Percentiles rank a stretch among this genome's conserved stretches.
phyloP scores from a whole-genome alignment of 2,113 vertebrate genomes.

The Eudyptes chrysolophus region DNA sequence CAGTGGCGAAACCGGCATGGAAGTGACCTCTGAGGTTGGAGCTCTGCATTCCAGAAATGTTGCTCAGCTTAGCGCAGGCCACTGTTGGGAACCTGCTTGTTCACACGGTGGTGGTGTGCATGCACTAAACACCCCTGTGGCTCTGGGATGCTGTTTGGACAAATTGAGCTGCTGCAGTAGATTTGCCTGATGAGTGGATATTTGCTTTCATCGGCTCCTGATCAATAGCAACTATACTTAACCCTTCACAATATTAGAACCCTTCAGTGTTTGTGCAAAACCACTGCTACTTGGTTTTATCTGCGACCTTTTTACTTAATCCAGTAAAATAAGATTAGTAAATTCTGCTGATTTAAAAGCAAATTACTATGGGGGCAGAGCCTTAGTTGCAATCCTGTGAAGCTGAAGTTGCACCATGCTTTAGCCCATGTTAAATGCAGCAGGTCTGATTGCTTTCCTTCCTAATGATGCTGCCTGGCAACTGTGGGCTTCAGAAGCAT shows the following conservation, averaged over 20 bases:
- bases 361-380: background rate
- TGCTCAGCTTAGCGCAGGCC: background rate
- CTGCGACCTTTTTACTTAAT: background rate
- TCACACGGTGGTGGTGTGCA: rapidly evolving
- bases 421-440: background rate
- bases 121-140: rapidly evolving
- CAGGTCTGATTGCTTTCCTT: background rate
- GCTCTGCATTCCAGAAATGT: background rate
- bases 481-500: background rate
- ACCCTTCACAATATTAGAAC: background rate
- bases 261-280: background rate
- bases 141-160: background rate
- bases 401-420: background rate
- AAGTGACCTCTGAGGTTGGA: background rate
- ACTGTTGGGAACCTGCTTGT: background rate
- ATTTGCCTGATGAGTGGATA: background rate
- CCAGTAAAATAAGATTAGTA: background rate
- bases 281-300: background rate
- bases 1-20: background rate
- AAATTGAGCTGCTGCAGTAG: background rate
- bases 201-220: background rate
- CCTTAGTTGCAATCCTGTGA: background rate
- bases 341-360: background rate
- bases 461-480: background rate
- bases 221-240: background rate